These are phyloP conservation scores for Trachelus troglodyta DNA, from an alignment of 2,888 invertebrate species.

Conservation along the genomic window DNA sequence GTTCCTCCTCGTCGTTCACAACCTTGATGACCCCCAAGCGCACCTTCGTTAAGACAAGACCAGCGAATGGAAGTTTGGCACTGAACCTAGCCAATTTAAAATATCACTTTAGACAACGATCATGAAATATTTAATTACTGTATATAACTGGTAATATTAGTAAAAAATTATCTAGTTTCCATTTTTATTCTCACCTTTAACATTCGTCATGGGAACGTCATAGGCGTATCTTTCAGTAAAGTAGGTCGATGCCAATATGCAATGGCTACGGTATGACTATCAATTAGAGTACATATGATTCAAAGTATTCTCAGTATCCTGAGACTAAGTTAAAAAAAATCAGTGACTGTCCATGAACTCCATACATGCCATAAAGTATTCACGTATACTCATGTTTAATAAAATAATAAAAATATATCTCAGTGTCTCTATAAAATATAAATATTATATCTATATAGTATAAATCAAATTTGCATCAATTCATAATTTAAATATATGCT, in stretches of 20 bases:
- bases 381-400: neutral
- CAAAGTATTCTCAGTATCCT: neutral
- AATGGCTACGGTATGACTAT: neutral
- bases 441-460: neutral
- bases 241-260: neutral
- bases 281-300: neutral
- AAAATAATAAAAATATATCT: too few species aligned
- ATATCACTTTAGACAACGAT: neutral
- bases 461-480: neutral
- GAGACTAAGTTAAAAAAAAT: neutral
- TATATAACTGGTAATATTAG: neutral
- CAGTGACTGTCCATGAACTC: neutral
- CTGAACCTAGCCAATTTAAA: neutral
- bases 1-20: constrained; percentile 27
- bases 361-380: neutral
- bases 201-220: neutral
- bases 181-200: neutral
- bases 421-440: neutral
- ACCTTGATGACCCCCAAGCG: constrained; percentile 56
- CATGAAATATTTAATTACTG: neutral
- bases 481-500: neutral
- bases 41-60: neutral
- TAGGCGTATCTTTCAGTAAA: neutral
- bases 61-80: neutral
- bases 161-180: neutral